Percentiles rank a stretch among this genome's conserved stretches.
Evolutionary conservation across 2,113 vertebrate genomes (phyloP).

Genomic region (Trichomycterus rosablanca): DNA sequence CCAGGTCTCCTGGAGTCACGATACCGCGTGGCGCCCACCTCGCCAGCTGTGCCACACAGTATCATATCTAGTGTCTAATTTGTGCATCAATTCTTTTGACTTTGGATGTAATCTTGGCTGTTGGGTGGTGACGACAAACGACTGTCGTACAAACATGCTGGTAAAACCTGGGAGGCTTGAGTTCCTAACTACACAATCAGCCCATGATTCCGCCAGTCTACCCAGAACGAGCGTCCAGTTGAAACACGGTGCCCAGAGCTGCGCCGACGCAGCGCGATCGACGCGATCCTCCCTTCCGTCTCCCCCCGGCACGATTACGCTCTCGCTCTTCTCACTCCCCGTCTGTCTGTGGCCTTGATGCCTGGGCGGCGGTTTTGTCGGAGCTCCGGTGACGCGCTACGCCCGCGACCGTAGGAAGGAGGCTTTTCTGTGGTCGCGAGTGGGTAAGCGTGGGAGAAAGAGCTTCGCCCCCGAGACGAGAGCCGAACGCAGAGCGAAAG

Average conservation of each 20-base stretch:
- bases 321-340: not conserved
- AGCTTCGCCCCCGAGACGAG: conserved; percentile 19
- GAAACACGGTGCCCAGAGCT: not conserved
- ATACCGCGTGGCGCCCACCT: no score
- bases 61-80: no score
- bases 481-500: conserved; percentile 8
- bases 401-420: not conserved
- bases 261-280: not conserved
- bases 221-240: no score
- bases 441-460: conserved; percentile 32
- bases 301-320: not conserved
- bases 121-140: no score
- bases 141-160: no score
- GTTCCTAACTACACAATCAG: no score
- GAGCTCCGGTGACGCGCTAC: conserved; percentile 19
- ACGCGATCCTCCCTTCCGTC: not conserved
- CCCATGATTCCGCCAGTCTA: no score
- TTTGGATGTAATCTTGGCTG: no score
- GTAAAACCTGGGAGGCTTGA: no score
- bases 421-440: conserved; percentile 4
- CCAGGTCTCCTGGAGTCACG: no score
- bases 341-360: conserved; percentile 15
- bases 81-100: no score
- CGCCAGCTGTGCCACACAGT: no score
- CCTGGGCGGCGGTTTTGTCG: not conserved